phyloP scores from a whole-genome alignment of 2,888 invertebrate species.

The Linyphia triangularis region DNA sequence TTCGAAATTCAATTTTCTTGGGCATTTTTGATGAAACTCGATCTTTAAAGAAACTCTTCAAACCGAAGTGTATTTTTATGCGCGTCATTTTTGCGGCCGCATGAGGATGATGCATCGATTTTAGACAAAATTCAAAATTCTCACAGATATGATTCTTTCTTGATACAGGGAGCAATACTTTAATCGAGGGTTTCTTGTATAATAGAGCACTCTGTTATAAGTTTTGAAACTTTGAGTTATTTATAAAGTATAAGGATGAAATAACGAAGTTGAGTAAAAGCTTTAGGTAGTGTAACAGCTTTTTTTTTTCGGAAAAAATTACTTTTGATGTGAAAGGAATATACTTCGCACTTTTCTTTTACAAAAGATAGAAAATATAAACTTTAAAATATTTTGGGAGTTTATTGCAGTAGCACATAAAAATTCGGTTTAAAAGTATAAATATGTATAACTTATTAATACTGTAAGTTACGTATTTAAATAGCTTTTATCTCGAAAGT shows the following conservation, averaged over 20 bases:
- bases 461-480: too few relatives aligned
- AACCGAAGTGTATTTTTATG: conserved; percentile 20
- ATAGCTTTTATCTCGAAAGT: too few relatives aligned
- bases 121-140: neutral
- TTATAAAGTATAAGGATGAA: too few relatives aligned
- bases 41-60: conserved; percentile 2
- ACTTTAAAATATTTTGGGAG: too few relatives aligned
- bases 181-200: neutral
- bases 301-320: neutral
- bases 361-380: too few relatives aligned
- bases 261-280: neutral
- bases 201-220: neutral
- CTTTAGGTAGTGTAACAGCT: neutral
- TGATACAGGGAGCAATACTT: neutral
- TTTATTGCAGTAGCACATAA: too few relatives aligned
- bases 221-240: neutral
- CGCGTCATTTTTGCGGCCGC: neutral
- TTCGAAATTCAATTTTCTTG: conserved; percentile 24
- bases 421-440: too few relatives aligned
- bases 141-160: neutral
- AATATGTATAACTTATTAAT: too few relatives aligned
- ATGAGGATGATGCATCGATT: neutral
- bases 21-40: conserved; percentile 33
- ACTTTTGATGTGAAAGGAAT: too few relatives aligned
- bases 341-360: neutral